Evolutionary conservation across 2,113 vertebrate species (phyloP), one percentile per base, ranked within the genome.

Genomic region (Pontoporia blainvillei): DNA sequence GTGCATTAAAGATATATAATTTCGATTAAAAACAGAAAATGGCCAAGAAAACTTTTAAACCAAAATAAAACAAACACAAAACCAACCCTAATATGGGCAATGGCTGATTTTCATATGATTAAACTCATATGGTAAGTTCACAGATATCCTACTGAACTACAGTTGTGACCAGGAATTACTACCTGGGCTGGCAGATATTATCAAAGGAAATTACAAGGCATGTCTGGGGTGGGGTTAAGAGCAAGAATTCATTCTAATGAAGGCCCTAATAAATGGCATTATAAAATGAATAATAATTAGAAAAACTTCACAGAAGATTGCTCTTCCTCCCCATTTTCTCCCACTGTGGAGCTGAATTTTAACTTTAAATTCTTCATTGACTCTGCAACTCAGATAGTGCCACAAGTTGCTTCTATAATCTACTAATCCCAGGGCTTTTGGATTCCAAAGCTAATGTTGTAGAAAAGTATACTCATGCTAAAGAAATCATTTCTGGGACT

Each of bases 351-450:
- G 59, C 92, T 97, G 94, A 61, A 91, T 93, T 96, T 98, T 72
- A 86, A 96, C 95, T 82, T 93, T 94, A 95, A 94, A 97, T 88
- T 88, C 69, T 84, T 96, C 79, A 17, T 49, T 82, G 27, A 52
- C 82, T 96, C 94, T 95, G 96, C 61, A 71, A 97, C 94, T 34
- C 83, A 90, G 88, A 96, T 64, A 91, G 84, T 64, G n/a, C 97
- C 90, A 95, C 79, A 91, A 93, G 96, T 76, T 85, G 92, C 92
- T 94, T 87, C 94, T 96, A 44, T 0, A 94, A 97, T 95, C 96
- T 89, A 96, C 75, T 69, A 93, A 97, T 46, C 87, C 31, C 34
- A 34, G 87, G 95, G 90, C 2, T 4, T 39, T 8, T 44, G 67
- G 67, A 94, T 95, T 93, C 61, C 6, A 96, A 97, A 92, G 71